Evolutionary conservation across 2,888 invertebrate species (phyloP).

Genomic region (Rhorus exstirpatorius): DNA sequence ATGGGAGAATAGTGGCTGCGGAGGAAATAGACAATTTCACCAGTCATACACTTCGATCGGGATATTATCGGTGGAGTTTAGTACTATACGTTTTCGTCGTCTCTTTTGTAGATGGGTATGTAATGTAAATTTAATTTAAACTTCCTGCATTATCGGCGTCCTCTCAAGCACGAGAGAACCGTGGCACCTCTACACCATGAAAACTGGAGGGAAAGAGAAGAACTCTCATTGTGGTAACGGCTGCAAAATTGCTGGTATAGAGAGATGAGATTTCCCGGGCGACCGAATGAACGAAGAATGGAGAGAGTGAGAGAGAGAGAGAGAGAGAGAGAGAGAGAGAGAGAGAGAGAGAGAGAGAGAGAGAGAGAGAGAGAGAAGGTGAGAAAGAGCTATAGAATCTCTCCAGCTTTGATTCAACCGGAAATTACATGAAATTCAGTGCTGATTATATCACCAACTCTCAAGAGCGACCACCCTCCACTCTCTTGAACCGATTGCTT

Average conservation of each 20-base stretch:
- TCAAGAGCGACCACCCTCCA: constrained; percentile 65
- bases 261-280: constrained; percentile 53
- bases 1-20: constrained; percentile 18
- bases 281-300: constrained; percentile 44
- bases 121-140: constrained; percentile 75
- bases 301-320: constrained; percentile 16
- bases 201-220: constrained; percentile 51
- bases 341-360: constrained; percentile 11
- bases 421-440: constrained; percentile 78
- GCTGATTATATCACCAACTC: constrained; percentile 77
- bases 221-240: constrained; percentile 67
- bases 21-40: constrained; percentile 66
- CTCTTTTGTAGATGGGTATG: constrained; percentile 66
- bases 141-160: constrained; percentile 73
- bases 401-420: constrained; percentile 75
- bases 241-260: constrained; percentile 49
- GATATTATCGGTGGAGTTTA: constrained; percentile 51
- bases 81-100: constrained; percentile 43
- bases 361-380: constrained; percentile 11
- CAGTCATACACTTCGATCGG: constrained; percentile 56
- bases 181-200: constrained; percentile 22
- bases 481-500: constrained; percentile 73
- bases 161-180: constrained; percentile 41
- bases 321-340: constrained; percentile 33
- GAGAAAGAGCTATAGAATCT: constrained; percentile 56